Evolutionary conservation across 2,797 vertebrate species (phyloP).

Genomic region (Sebastes kiyomatsui): DNA sequence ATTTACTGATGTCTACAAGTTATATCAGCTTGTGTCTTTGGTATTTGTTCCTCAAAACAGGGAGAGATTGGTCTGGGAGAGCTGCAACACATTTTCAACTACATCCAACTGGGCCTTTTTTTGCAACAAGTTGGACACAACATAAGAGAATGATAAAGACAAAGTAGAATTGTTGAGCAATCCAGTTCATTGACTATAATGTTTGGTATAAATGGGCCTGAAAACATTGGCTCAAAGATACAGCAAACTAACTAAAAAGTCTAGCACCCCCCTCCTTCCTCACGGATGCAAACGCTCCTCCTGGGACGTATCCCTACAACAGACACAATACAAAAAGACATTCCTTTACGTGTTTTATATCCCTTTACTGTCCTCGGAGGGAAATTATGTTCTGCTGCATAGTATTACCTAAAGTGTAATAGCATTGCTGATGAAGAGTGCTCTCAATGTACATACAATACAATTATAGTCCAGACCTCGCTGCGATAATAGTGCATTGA

Average conservation of each 20-base stretch:
- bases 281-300: not conserved
- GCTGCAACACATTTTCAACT: not conserved
- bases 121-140: no score
- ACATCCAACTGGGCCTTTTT: not conserved
- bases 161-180: not conserved
- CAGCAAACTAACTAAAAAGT: not conserved
- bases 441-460: conserved; percentile 3
- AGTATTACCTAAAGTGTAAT: conserved; percentile 5
- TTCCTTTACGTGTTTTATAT: not conserved
- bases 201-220: not conserved
- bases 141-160: not conserved
- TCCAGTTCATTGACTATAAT: not conserved
- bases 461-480: conserved; percentile 10
- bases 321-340: no score
- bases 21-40: not conserved
- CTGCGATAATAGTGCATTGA: not conserved
- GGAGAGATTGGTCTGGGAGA: not conserved
- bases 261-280: not conserved
- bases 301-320: not conserved
- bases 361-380: not conserved
- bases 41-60: not conserved
- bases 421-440: conserved; percentile 10
- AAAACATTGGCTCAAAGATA: not conserved
- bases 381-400: not conserved
- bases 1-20: not conserved